Base-by-base conservation (phyloP, 2,888 invertebrate species). In the Eupithecia subfuscata region DNA sequence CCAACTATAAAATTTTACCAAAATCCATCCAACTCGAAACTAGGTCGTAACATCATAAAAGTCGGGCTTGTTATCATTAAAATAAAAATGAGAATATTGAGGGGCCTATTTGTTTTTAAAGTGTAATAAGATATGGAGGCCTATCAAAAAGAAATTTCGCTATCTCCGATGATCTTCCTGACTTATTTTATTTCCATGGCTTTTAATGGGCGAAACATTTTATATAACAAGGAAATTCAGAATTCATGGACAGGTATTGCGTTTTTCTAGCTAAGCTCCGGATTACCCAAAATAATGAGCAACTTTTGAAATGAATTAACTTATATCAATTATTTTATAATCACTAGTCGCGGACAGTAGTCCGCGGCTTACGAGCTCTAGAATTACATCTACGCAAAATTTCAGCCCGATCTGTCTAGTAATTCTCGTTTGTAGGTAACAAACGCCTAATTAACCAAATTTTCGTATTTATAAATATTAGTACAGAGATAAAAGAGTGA, bases 1-100 rank as follows among this genome's bases (percentile, higher is more conserved):
- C 37, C 43, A 52, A 67, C 45, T 74, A 74, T 72, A 74, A 74
- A 72, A 74, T 70, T 71, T 67, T 72, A 74, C 70, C 64, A 48
- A 76, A 76, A 71, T 76, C 70, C 48, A 52, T 65, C 43, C 34
- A 40, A 45, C 60, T 1, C 14, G 52, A 64, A 69, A 69, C 64
- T n/a, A 63, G 25, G 25, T 68, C 9, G 22, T n/a, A 22, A 40
- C 11, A 11, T 18, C 18, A n/a, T 14, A 16, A 64, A 18, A 34
- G 11, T 40, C 67, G 5, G 11, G 18, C 40, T 34, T 63, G 16
- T 18, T 30, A 5, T 30, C 25, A 14, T 16, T 30, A 30, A 30
- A 30, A 16, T 63, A 64, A 18, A 34, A 34, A 22, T 22, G 22
- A 11, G 22, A 56, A 8, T 6, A 64, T 34, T 34, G 18, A 34